Percentiles rank a stretch among this genome's conserved stretches.
phyloP scores from a whole-genome alignment of 1,140 invertebrate species.

The Listronotus bonariensis region DNA sequence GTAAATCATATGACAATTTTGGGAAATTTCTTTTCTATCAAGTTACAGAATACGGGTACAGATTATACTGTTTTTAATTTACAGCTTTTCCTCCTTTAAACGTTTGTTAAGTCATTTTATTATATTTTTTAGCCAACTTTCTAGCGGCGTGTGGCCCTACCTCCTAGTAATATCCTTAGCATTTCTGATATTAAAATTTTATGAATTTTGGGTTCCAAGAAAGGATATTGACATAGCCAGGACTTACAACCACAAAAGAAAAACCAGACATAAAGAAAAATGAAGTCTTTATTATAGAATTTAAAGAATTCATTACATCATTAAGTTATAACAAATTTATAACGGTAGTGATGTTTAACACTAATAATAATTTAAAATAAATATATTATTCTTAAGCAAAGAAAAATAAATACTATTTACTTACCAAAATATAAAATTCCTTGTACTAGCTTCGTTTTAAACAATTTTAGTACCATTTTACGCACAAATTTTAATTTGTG shows the following conservation, averaged over 20 bases:
- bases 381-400: slow-evolving; percentile 42
- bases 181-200: slow-evolving; percentile 72
- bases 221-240: slow-evolving; percentile 70
- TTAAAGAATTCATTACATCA: slow-evolving; percentile 14
- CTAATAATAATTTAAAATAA: slow-evolving; percentile 39
- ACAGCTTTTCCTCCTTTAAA: slow-evolving; percentile 3
- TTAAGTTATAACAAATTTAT: slow-evolving; percentile 23
- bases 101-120: slow-evolving; percentile 11
- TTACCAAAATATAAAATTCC: slow-evolving; percentile 38
- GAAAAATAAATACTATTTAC: slow-evolving; percentile 35
- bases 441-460: slow-evolving; percentile 32
- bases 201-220: slow-evolving; percentile 73
- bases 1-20: no score
- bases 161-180: slow-evolving; percentile 75
- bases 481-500: slow-evolving; percentile 3
- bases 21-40: no score
- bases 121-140: slow-evolving; percentile 33
- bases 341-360: slow-evolving; percentile 12
- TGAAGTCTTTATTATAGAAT: slow-evolving; percentile 4
- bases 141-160: slow-evolving; percentile 42
- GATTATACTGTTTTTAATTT: slow-evolving; percentile 6
- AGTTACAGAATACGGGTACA: no score
- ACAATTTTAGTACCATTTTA: slow-evolving; percentile 15
- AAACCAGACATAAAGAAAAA: slow-evolving; percentile 15
- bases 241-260: slow-evolving; percentile 48